Evolutionary conservation across 2,888 invertebrate genomes (phyloP).

Genomic region (Automeris io): DNA sequence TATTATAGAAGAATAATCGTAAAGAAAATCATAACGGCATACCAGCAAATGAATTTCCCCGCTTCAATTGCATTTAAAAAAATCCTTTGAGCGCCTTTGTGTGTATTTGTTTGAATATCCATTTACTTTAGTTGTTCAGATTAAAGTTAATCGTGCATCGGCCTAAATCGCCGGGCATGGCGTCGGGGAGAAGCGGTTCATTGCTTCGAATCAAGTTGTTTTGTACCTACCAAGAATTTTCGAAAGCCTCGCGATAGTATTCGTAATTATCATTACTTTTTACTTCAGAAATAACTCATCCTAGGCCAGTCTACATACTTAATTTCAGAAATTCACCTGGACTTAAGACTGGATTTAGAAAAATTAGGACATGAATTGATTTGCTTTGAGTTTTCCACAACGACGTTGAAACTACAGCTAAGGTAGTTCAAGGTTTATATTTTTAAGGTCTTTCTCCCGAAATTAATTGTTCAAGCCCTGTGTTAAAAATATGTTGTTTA

Average conservation of each 20-base stretch:
- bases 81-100: constrained; percentile 9
- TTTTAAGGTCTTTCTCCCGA: too few relatives aligned
- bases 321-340: too few relatives aligned
- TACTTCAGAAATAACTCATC: not conserved
- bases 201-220: constrained; percentile 10
- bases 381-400: too few relatives aligned
- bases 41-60: constrained; percentile 3
- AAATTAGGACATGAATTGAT: too few relatives aligned
- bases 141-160: constrained; percentile 22
- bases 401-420: too few relatives aligned
- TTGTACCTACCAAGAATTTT: constrained; percentile 5
- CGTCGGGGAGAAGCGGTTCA: constrained; percentile 14
- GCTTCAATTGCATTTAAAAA: constrained; percentile 5
- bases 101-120: constrained; percentile 12
- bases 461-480: too few relatives aligned
- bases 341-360: too few relatives aligned
- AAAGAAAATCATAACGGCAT: constrained; percentile 4
- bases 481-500: too few relatives aligned
- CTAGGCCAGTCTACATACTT: too few relatives aligned
- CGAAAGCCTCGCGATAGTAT: constrained; percentile 2
- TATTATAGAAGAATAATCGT: not conserved
- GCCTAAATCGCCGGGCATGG: constrained; percentile 11
- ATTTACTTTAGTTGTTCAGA: constrained; percentile 11
- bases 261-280: not conserved
- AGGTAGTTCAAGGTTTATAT: too few relatives aligned